Percentiles rank a stretch among this genome's conserved stretches.
Evolutionary conservation across 2,888 invertebrate species (phyloP).

Genomic region (Melinaea marsaeus): DNA sequence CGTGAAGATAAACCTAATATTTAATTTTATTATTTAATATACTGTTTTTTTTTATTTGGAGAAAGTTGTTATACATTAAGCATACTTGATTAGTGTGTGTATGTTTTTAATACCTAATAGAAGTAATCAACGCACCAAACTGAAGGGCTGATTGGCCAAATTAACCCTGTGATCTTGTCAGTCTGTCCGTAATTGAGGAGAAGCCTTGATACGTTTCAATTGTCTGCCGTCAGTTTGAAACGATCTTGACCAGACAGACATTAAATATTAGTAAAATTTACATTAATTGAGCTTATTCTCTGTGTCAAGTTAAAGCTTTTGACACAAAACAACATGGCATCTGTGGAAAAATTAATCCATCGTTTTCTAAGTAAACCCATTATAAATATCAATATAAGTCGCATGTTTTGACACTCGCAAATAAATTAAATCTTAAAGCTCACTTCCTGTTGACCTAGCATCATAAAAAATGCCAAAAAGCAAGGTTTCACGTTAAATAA

Average conservation of each 20-base stretch:
- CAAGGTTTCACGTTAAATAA: background rate
- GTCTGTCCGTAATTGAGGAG: slow-evolving; percentile 59
- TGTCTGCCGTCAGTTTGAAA: slow-evolving; percentile 57
- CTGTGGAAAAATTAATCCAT: too few relatives aligned
- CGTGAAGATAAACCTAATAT: too few relatives aligned
- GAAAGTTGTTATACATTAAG: background rate
- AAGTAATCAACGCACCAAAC: slow-evolving; percentile 52
- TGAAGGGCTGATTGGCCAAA: slow-evolving; percentile 65
- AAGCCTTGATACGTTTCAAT: slow-evolving; percentile 69
- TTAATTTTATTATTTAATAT: too few relatives aligned
- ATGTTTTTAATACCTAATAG: slow-evolving; percentile 32
- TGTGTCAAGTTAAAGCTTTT: too few relatives aligned
- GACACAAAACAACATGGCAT: too few relatives aligned
- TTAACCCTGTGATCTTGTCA: slow-evolving; percentile 64
- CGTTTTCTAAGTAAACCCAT: too few relatives aligned
- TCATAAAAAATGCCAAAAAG: slow-evolving; percentile 2
- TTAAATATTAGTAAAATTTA: slow-evolving; percentile 18
- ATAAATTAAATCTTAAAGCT: background rate
- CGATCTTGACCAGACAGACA: slow-evolving; percentile 32
- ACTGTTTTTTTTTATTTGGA: background rate
- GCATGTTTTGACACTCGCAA: background rate
- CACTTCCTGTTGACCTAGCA: slow-evolving; percentile 5
- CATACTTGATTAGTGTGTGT: background rate
- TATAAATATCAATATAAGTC: background rate
- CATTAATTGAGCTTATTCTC: too few relatives aligned